phyloP scores from a whole-genome alignment of 30 jellyfish, hydroid and myxozoan species.

The Clytia hemisphaerica region DNA sequence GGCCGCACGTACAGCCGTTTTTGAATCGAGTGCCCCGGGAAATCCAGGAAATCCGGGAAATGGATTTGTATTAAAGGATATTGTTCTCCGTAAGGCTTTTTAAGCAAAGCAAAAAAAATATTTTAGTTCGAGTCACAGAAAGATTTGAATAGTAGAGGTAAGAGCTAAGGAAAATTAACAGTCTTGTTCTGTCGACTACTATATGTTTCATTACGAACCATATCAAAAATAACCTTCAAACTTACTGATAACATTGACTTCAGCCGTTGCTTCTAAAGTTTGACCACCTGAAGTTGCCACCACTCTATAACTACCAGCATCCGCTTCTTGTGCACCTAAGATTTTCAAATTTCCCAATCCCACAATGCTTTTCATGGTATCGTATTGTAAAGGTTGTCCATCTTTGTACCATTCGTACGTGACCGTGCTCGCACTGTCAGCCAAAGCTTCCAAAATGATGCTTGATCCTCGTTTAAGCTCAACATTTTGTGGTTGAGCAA shows the following conservation, averaged over 20 bases:
- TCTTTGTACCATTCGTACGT: slow-evolving; percentile 60
- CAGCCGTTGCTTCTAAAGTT: slow-evolving; percentile 51
- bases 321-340: slow-evolving; percentile 44
- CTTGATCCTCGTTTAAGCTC: slow-evolving; percentile 62
- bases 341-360: slow-evolving; percentile 67
- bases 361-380: slow-evolving; percentile 28
- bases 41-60: too few species aligned
- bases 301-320: slow-evolving; percentile 61
- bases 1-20: too few species aligned
- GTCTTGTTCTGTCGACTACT: too few species aligned
- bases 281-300: slow-evolving; percentile 63
- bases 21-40: too few species aligned
- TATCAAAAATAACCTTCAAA: not conserved
- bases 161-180: too few species aligned
- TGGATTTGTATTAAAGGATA: too few species aligned
- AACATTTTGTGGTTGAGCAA: slow-evolving; percentile 60
- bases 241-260: slow-evolving; percentile 55
- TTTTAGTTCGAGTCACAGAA: too few species aligned
- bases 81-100: too few species aligned
- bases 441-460: slow-evolving; percentile 75
- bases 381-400: slow-evolving; percentile 33
- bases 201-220: not conserved
- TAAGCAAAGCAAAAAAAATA: too few species aligned
- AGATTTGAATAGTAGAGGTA: too few species aligned
- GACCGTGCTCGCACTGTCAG: slow-evolving; percentile 68